Conservation (phyloP, 2,113 vertebrate species). For the Nesoenas mayeri region DNA sequence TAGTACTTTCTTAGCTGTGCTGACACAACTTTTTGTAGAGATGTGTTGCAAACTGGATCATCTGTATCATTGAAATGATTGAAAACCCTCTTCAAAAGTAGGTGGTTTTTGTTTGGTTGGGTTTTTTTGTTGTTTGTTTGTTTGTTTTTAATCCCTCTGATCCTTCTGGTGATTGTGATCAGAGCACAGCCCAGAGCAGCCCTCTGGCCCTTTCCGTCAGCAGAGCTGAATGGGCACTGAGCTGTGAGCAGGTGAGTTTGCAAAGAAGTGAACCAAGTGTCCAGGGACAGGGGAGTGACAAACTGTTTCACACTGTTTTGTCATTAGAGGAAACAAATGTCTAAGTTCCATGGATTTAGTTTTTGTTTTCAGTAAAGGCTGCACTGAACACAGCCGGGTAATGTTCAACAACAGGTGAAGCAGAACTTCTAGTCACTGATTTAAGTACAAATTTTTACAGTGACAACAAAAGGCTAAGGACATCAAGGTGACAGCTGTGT, state of each 20-base stretch:
- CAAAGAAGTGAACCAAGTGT: neutral
- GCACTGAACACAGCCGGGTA: neutral
- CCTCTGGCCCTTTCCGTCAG: neutral
- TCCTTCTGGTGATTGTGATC: neutral
- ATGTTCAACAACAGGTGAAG: neutral
- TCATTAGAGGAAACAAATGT: neutral
- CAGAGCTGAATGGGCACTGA: neutral
- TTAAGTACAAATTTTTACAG: neutral
- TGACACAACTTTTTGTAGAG: neutral
- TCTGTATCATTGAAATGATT: neutral
- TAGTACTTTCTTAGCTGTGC: neutral
- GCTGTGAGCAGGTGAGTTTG: neutral
- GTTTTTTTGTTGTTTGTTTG: no score
- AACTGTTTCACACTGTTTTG: neutral
- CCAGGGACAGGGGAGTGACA: accelerated
- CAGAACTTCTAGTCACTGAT: neutral
- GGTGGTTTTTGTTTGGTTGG: no score
- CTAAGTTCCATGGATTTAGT: neutral
- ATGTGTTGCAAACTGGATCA: neutral
- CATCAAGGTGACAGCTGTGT: conserved; percentile 17
- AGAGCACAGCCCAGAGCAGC: neutral
- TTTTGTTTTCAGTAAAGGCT: neutral
- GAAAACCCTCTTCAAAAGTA: neutral
- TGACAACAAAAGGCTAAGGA: conserved; percentile 2
- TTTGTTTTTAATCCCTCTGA: neutral